These are phyloP conservation scores for Panagrolaimus sp. DNA, from an alignment of 1,140 invertebrate genomes.

Conservation along the genomic window DNA sequence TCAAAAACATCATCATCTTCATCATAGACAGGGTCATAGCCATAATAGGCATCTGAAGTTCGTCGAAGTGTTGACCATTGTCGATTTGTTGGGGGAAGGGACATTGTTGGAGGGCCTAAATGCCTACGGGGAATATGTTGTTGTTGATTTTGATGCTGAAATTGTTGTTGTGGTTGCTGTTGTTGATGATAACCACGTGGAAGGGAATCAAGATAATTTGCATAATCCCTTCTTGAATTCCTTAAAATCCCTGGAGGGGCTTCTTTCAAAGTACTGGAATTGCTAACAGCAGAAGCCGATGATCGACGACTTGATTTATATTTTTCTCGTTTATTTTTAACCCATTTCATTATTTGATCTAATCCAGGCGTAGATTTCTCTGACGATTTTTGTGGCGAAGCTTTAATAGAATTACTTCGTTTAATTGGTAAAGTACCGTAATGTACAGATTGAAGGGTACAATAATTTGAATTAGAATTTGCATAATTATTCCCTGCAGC, in stretches of 20 bases:
- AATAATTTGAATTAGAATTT: background rate
- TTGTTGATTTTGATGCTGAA: background rate
- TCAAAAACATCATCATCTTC: background rate
- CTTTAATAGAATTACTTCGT: background rate
- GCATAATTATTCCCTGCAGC: too few relatives aligned
- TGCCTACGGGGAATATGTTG: background rate
- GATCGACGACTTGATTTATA: constrained; percentile 5
- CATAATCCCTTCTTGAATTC: background rate
- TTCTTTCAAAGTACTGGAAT: background rate
- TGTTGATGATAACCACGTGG: constrained; percentile 5
- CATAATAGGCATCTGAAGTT: background rate
- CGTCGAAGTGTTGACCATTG: background rate
- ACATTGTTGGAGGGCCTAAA: background rate
- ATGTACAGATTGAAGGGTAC: background rate
- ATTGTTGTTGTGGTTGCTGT: too few relatives aligned
- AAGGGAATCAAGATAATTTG: background rate
- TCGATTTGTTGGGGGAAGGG: background rate
- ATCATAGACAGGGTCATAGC: background rate
- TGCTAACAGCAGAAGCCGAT: background rate
- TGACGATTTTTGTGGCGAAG: background rate
- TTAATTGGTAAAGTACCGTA: background rate
- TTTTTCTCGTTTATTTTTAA: background rate
- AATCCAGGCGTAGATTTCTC: constrained; percentile 2
- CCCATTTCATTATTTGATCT: constrained; percentile 12
- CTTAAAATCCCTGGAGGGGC: background rate